Evolutionary conservation across 53 echinoderm and acorn worm genomes (phyloP).

Genomic region (Henricia sp.): DNA sequence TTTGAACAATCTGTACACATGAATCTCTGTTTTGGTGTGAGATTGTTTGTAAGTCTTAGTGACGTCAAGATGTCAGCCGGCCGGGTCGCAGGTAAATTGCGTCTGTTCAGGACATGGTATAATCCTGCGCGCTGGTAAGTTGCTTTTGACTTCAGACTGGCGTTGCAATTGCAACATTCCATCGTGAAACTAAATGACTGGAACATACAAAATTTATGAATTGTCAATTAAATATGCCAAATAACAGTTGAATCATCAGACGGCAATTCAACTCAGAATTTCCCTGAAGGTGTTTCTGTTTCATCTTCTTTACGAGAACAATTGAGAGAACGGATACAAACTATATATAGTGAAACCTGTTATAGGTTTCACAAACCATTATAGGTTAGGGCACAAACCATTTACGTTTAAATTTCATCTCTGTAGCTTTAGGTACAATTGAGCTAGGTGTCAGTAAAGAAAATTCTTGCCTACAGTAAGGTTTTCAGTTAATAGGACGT

Average conservation of each 20-base stretch:
- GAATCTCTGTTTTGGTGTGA: slow-evolving; percentile 5
- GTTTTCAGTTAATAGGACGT: too few relatives aligned
- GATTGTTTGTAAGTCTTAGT: slow-evolving; percentile 1
- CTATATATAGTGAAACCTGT: too few relatives aligned
- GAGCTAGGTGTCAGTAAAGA: too few relatives aligned
- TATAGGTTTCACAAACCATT: too few relatives aligned
- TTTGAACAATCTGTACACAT: slow-evolving; percentile 6
- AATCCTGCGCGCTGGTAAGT: neutral
- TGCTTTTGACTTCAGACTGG: neutral
- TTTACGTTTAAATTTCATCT: too few relatives aligned
- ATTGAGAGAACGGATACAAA: neutral
- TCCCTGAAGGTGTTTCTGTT: neutral
- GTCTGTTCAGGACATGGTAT: neutral
- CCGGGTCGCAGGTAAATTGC: neutral
- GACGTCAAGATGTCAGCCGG: slow-evolving; percentile 6
- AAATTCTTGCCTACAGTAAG: too few relatives aligned
- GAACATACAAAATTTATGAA: slow-evolving; percentile 5
- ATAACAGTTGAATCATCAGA: slow-evolving; percentile 1
- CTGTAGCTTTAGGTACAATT: too few relatives aligned
- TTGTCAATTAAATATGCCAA: neutral
- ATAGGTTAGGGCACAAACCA: too few relatives aligned
- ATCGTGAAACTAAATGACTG: neutral
- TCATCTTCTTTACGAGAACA: neutral
- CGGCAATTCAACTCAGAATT: neutral
- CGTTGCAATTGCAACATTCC: slow-evolving; percentile 6